phyloP scores from a whole-genome alignment of 2,797 vertebrate genomes.

The Gila robusta region DNA sequence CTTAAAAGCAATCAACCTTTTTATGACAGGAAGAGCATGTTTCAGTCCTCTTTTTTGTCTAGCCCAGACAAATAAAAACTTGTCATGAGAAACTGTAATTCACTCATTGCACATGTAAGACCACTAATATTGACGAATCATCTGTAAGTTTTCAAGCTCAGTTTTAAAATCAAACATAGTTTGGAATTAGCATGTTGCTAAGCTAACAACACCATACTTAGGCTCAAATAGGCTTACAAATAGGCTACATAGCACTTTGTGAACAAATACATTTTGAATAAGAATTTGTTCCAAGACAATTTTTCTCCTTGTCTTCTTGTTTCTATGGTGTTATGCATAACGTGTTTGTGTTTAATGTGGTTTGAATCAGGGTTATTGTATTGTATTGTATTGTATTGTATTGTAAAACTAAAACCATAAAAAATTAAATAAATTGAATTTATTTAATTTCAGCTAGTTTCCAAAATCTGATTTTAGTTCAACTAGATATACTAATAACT shows the following conservation, averaged over 20 bases:
- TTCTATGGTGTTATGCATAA: neutral
- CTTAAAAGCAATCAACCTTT: conserved; percentile 67
- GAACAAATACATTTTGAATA: neutral
- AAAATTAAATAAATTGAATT: neutral
- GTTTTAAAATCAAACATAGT: neutral
- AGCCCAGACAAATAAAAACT: conserved; percentile 70
- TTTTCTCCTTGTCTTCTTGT: neutral
- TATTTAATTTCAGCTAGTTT: neutral
- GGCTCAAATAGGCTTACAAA: neutral
- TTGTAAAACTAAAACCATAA: neutral
- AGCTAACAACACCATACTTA: neutral
- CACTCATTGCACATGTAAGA: conserved; percentile 61
- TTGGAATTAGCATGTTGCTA: conserved; percentile 1
- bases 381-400: neutral
- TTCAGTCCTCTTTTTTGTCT: conserved; percentile 70
- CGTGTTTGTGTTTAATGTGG: neutral
- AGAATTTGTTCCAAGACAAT: neutral
- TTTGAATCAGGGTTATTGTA: neutral
- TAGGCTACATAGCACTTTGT: neutral
- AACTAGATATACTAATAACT: neutral
- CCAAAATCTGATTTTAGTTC: neutral
- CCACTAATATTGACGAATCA: conserved; percentile 67
- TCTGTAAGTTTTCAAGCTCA: conserved; percentile 65
- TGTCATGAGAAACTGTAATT: conserved; percentile 69
- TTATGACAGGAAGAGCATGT: conserved; percentile 76